These are phyloP conservation scores for Argyresthia albistria DNA, from an alignment of 2,888 invertebrate genomes.

Conservation along the genomic window DNA sequence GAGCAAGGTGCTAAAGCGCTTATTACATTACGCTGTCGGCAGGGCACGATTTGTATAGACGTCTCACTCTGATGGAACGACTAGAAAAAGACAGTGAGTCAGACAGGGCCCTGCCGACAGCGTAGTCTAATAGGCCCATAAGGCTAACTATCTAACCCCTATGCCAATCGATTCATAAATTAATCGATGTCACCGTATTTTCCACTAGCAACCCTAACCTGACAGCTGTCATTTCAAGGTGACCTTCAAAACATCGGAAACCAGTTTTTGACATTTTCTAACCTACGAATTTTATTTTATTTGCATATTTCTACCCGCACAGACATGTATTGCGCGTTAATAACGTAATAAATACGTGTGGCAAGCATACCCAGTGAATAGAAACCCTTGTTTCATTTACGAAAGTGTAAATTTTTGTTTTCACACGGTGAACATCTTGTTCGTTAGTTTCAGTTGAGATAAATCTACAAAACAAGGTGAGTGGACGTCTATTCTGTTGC, in stretches of 20 bases:
- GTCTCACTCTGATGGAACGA: no score
- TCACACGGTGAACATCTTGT: slow-evolving; percentile 16
- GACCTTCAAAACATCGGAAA: slow-evolving; percentile 41
- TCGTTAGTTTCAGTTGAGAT: slow-evolving; percentile 11
- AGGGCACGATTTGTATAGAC: no score
- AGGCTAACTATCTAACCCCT: no score
- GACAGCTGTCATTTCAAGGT: slow-evolving; percentile 54
- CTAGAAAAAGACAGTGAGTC: no score
- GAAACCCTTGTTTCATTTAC: slow-evolving; percentile 29
- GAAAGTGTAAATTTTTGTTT: slow-evolving; percentile 39
- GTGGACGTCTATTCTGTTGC: slow-evolving; percentile 26
- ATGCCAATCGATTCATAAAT: not conserved
- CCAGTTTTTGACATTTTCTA: slow-evolving; percentile 48
- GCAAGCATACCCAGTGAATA: slow-evolving; percentile 24
- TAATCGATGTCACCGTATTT: no score
- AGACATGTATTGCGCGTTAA: slow-evolving; percentile 39
- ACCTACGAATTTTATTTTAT: slow-evolving; percentile 46
- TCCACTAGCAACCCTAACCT: slow-evolving; percentile 19
- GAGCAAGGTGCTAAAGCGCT: no score
- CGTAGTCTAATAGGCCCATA: no score
- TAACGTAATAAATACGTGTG: slow-evolving; percentile 33
- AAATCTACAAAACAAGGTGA: slow-evolving; percentile 23
- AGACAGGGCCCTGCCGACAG: no score
- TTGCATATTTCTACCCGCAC: slow-evolving; percentile 60
- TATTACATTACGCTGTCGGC: no score